Base-by-base conservation (phyloP, 2,888 invertebrate genomes). In the Andrena trimmerana region DNA sequence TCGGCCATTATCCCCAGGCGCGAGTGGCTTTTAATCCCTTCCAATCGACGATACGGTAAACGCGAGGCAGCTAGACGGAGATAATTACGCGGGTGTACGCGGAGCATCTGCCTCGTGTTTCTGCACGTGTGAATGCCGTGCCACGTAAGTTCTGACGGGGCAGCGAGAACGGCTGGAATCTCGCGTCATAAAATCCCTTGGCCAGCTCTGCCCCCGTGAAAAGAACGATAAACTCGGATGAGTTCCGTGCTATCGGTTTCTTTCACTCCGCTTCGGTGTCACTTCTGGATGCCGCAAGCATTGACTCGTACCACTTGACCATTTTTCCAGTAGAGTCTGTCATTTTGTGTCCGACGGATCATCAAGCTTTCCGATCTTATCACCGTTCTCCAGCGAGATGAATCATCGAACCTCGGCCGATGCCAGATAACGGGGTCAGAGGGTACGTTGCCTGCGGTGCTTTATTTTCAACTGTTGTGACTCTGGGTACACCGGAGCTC, bases 141-240 rank as follows among this genome's bases (percentile, higher is more conserved):
- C 29, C 52, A 13, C 59, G 31, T 16, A 50, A 29, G 29, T 27
- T 59, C 63, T 59, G 76, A 52, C 42, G 63, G 48, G 57, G 75
- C 63, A 60, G 31, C 72, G 50, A 31, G 24, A 63, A 75, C 31
- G 27, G 66, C 1, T 66, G 83, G 72, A 80, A 77, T 80, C 76
- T 76, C 67, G 27, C 73, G 63, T 77, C 67, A 67, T 83, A 80
- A 83, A 77, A 80, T 84, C 71, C 54, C 68, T 67, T 57, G 24
- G 20, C 20, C 27, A 48, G 50, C 10, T 42, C 27, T 29, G 52
- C 50, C 31, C 62, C 52, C 50, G 65, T 52, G 36, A 33, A 62
- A 70, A 62, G 82, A 82, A 68, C 83, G 63, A 78, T 78, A 67
- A 81, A 33, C 71, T 29, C 13, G 54, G 52, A n/a, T 24, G 59